Conservation (phyloP, 2,113 vertebrate species). For the Neodon shergylaensis region DNA sequence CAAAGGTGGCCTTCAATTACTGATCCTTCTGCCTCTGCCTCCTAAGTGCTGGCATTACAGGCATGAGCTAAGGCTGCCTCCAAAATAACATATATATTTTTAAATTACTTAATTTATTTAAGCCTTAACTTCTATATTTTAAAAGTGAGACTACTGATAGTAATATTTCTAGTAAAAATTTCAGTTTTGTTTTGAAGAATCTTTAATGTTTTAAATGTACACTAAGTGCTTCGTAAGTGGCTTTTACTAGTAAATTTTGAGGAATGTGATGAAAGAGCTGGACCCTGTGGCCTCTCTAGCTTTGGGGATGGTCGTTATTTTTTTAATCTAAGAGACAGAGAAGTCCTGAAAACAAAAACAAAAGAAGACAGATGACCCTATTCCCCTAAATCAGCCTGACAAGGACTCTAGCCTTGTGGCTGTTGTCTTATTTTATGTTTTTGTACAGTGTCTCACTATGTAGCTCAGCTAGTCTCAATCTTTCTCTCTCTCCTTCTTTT, state of each 20-base stretch:
- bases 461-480: neutral
- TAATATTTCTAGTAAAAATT: neutral
- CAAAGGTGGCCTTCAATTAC: neutral
- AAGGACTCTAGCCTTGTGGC: neutral
- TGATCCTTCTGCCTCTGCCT: neutral
- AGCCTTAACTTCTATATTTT: neutral
- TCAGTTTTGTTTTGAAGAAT: neutral
- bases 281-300: neutral
- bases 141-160: neutral
- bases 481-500: neutral
- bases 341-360: neutral
- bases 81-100: neutral
- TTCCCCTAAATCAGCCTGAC: neutral
- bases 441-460: neutral
- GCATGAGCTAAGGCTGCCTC: neutral
- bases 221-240: neutral
- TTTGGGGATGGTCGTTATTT: neutral
- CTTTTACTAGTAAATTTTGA: neutral
- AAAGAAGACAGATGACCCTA: neutral
- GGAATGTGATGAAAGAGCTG: neutral
- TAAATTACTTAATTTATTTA: neutral
- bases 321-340: neutral
- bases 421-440: neutral
- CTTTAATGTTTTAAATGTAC: neutral
- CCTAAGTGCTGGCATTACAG: neutral